Percentiles rank a stretch among this genome's conserved stretches.
These are phyloP conservation scores for Garrulus glandarius DNA, from an alignment of 2,797 vertebrate genomes.

Conservation along the genomic window DNA sequence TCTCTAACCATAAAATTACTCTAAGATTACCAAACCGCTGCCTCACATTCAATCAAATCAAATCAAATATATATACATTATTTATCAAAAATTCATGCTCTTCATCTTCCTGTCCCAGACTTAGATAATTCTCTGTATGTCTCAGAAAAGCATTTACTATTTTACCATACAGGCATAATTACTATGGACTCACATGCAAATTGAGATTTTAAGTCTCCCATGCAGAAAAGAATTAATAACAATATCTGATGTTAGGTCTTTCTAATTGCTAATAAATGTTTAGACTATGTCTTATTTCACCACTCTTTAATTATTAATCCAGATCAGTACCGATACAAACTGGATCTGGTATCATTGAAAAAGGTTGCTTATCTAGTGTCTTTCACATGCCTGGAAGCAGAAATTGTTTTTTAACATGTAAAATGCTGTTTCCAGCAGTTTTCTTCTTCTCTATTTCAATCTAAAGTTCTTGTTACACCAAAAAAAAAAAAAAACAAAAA, in stretches of 20 bases:
- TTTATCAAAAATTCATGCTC: background rate
- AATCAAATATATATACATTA: background rate
- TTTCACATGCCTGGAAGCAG: background rate
- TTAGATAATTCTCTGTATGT: background rate
- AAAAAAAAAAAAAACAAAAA: background rate
- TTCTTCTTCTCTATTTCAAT: background rate
- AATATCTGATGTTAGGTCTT: background rate
- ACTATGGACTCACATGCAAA: background rate
- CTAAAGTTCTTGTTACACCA: accelerated
- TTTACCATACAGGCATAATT: background rate
- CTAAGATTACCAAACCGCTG: background rate
- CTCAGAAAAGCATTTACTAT: background rate
- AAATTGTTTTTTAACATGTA: background rate
- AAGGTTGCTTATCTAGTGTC: background rate
- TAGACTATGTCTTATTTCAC: background rate
- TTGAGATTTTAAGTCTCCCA: background rate
- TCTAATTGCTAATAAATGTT: background rate
- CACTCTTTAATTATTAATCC: background rate
- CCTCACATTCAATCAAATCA: background rate
- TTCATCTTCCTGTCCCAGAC: background rate
- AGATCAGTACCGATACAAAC: background rate
- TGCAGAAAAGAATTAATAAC: background rate
- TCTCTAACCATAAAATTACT: background rate
- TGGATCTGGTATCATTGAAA: background rate
- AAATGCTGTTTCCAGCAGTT: background rate